These are phyloP conservation scores for Sylvilagus floridanus DNA, from an alignment of 2,797 vertebrate genomes.

Conservation along the genomic window DNA sequence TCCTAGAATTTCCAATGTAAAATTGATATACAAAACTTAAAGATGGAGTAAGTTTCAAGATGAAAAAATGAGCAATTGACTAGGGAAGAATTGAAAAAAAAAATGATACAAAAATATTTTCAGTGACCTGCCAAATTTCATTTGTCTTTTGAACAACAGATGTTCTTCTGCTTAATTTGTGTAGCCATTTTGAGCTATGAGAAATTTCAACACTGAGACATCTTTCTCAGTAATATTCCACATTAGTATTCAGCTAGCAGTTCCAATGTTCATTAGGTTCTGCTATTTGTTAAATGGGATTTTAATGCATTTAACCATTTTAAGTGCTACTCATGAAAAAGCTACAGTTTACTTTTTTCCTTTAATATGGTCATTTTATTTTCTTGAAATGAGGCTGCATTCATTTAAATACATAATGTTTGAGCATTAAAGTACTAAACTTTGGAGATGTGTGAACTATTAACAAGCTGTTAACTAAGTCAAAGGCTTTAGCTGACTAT, in stretches of 20 bases:
- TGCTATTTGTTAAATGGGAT: constrained; percentile 89
- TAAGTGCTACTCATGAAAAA: constrained; percentile 85
- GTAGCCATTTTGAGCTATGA: constrained; percentile 81
- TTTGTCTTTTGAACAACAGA: constrained; percentile 81
- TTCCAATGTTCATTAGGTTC: constrained; percentile 87
- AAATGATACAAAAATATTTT: constrained; percentile 71
- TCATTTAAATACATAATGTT: constrained; percentile 86
- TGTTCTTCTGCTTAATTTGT: constrained; percentile 77
- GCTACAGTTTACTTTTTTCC: constrained; percentile 66
- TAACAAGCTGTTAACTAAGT: constrained; percentile 78
- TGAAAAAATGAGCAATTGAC: neutral
- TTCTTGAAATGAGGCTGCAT: constrained; percentile 80
- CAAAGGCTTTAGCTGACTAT: constrained; percentile 84
- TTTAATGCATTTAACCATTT: constrained; percentile 90
- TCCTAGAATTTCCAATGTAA: constrained; percentile 24
- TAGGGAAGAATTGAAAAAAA: constrained; percentile 67
- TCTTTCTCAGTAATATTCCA: constrained; percentile 81
- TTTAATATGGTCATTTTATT: constrained; percentile 84
- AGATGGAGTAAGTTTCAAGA: constrained; percentile 26
- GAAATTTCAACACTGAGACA: constrained; percentile 82
- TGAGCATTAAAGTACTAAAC: constrained; percentile 82
- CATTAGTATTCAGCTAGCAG: constrained; percentile 86
- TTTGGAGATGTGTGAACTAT: constrained; percentile 82
- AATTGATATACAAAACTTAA: constrained; percentile 22
- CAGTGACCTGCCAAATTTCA: constrained; percentile 72